Evolutionary conservation across 2,113 vertebrate species (phyloP), one percentile per base, ranked within the genome.

Genomic region (Cyrtonyx montezumae): DNA sequence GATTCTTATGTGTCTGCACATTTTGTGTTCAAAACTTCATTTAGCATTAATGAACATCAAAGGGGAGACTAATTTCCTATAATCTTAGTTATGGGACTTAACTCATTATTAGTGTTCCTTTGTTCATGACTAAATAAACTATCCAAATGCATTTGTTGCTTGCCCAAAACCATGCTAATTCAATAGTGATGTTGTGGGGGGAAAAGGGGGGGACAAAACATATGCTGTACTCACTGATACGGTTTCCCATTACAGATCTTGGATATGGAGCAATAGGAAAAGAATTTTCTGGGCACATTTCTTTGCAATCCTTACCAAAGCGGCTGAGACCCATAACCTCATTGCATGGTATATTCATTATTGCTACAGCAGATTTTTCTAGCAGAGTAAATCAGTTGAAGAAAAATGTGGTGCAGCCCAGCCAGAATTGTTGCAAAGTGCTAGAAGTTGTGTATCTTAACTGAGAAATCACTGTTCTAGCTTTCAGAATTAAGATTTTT

Each of bases 161-260:
- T n/a, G 23, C n/a, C 15, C 8, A n/a, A 68, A 79, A 58, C 4
- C 40, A 16, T 62, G 18, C 16, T 37, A 18, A 67, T 55, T 93
- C 9, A 36, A 6, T 45, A 42, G 32, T 1, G 19, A 51, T 46
- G 15, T 40, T 32, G 42, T 43, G 43, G 40, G 11, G 11, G 21
- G 21, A 13, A 19, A 19, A 18, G 18, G 30, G 28, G 9, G 11
- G 21, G 10, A 43, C 30, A 43, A 42, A 32, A 32, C 30, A 66
- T 4, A 18, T 15, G 8, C 8, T 53, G 1, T 46, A 18, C 62
- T 53, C 9, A 15, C 3, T 4, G 66, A 2, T 4, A 8, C 62
- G 5, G 6, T 49, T 78, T 74, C 9, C 25, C 8, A 18, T 62
- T 40, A 12, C 1, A 61, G 3, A 8, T 49, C 8, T 53, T 71